Base-by-base conservation (phyloP, 2,888 invertebrate species). In the Apamea monoglypha region DNA sequence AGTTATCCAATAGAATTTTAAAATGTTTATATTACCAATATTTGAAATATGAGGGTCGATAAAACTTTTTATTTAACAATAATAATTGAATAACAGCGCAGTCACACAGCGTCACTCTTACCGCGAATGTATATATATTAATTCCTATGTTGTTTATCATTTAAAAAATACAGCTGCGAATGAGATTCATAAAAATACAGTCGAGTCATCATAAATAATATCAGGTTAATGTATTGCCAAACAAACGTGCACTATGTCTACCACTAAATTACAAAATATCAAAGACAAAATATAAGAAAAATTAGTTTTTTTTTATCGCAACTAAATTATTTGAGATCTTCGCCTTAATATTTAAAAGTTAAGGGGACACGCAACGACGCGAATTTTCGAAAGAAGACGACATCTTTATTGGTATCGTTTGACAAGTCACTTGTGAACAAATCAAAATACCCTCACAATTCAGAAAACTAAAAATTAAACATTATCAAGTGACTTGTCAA, bases 261-360 rank as follows among this genome's bases (percentile, higher is more conserved):
- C 91, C 80, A 87, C 91, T 92, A 92, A 91, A 82, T 90, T 93
- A 92, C 92, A 90, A 90, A 91, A 92, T 87, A 92, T 92, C 92
- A 94, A 93, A 94, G 93, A 93, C 92, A 93, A 92, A 92, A 88
- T 88, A 87, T 88, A 88, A 88, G 86, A 86, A 88, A 90, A 89
- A 89, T 86, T 88, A 87, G 86, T 81, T 88, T 85, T 85, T 75
- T 79, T 89, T 89, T 84, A 84, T 87, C 88, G 91, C 90, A 95
- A 95, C 96, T 96, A 96, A 95, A 95, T 94, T 95, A 96, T 94
- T 94, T 96, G 96, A 96, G 96, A 96, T 96, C 96, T 94, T 94
- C 95, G 93, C 92, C 95, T 94, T 95, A 95, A 91, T 92, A 92
- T 90, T 90, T 90, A 92, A 84, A 90, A 86, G 88, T 90, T 84